A percentile compares a stretch with the other conserved stretches of the same genome.
phyloP scores from a whole-genome alignment of 1,140 invertebrate genomes.

The Caenorhabditis brenneri region DNA sequence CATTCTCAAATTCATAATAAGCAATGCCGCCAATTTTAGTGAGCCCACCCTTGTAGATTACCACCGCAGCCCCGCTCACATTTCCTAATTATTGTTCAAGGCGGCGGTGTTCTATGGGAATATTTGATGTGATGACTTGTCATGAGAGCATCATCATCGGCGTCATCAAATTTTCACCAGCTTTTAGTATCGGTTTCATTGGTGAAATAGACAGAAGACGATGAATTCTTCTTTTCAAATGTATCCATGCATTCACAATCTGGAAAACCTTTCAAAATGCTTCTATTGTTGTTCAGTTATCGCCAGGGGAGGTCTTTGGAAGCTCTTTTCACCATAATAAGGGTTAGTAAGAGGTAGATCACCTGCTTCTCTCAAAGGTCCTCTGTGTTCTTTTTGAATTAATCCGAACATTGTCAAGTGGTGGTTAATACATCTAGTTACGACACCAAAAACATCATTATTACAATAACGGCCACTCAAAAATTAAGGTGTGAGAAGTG shows the following conservation, averaged over 20 bases:
- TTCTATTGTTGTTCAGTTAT: slow-evolving; percentile 20
- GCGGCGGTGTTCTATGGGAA: slow-evolving; percentile 35
- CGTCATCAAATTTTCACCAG: slow-evolving; percentile 26
- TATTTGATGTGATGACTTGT: slow-evolving; percentile 42
- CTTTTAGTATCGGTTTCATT: slow-evolving; percentile 16
- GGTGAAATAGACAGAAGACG: not conserved
- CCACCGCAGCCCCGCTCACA: not conserved
- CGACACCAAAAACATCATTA: slow-evolving; percentile 41
- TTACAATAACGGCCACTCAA: slow-evolving; percentile 23
- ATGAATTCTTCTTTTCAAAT: slow-evolving; percentile 10
- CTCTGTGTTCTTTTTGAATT: not conserved
- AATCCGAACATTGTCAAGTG: slow-evolving; percentile 25
- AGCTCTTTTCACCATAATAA: not conserved
- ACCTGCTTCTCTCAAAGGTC: not conserved
- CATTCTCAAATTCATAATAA: slow-evolving; percentile 27
- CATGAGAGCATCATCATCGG: slow-evolving; percentile 9
- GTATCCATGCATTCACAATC: slow-evolving; percentile 24
- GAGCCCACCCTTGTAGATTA: slow-evolving; percentile 31
- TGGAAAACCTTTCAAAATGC: slow-evolving; percentile 27
- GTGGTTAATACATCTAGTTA: slow-evolving; percentile 41
- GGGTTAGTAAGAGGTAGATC: not conserved
- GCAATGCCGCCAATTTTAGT: not conserved
- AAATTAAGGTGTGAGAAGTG: slow-evolving; percentile 41
- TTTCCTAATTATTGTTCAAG: slow-evolving; percentile 40
- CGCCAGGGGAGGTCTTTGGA: not conserved